Conservation (phyloP, 2,113 vertebrate species). For the Daubentonia madagascariensis region DNA sequence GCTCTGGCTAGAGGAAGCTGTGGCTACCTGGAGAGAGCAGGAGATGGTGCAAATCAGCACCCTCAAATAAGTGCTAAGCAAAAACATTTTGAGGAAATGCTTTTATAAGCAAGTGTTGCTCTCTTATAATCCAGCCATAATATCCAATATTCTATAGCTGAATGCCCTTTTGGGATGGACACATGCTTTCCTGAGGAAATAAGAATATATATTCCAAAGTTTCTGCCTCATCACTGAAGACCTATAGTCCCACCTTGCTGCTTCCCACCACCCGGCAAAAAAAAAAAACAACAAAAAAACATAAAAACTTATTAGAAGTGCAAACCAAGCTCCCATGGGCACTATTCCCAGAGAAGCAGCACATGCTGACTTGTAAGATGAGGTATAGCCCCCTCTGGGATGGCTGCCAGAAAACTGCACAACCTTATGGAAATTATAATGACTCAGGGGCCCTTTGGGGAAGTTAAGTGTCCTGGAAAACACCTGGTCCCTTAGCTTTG, state of each 20-base stretch:
- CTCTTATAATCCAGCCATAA: not conserved
- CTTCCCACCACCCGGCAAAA: not conserved
- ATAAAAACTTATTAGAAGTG: conserved; percentile 49
- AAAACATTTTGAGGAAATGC: conserved; percentile 35
- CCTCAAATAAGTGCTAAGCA: not conserved
- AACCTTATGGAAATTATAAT: conserved; percentile 73
- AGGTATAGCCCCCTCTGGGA: conserved; percentile 54
- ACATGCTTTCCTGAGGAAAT: not conserved
- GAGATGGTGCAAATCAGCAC: not conserved
- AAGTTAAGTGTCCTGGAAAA: conserved; percentile 67
- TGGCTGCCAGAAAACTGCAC: conserved; percentile 73
- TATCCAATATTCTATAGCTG: not conserved
- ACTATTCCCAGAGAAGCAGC: conserved; percentile 45
- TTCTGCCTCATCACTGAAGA: not conserved
- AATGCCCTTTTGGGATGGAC: not conserved
- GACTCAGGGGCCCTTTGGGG: conserved; percentile 53
- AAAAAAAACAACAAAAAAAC: not conserved
- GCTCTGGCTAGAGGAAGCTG: not conserved
- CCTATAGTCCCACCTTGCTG: not conserved
- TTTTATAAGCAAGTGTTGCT: not conserved
- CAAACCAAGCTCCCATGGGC: conserved; percentile 30
- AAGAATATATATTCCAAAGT: not conserved
- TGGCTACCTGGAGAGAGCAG: not conserved
- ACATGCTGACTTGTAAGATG: conserved; percentile 38
- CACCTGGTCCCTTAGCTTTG: conserved; percentile 63